Percentiles rank a stretch among this genome's conserved stretches.
Evolutionary conservation across 2,888 invertebrate genomes (phyloP).

Genomic region (Hydraecia micacea): DNA sequence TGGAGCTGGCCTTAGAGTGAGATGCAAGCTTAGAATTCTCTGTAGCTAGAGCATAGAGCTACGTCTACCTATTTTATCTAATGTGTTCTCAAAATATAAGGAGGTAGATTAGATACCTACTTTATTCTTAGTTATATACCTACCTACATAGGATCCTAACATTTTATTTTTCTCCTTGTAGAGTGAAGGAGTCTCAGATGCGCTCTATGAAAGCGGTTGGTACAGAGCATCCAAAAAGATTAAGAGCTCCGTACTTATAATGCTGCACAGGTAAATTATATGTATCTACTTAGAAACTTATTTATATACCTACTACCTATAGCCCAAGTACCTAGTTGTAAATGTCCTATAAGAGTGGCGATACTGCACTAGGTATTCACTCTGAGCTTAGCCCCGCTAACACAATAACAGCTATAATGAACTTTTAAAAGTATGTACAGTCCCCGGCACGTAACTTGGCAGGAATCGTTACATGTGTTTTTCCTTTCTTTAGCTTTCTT

Average conservation of each 20-base stretch:
- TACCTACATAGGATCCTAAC: background rate
- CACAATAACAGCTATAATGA: no score
- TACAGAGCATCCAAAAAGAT: slow-evolving; percentile 76
- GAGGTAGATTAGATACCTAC: background rate
- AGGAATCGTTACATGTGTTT: no score
- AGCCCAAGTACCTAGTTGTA: background rate
- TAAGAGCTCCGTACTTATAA: slow-evolving; percentile 79
- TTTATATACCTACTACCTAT: background rate
- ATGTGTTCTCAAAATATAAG: background rate
- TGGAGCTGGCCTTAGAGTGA: no score
- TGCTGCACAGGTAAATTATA: slow-evolving; percentile 78
- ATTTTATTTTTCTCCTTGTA: slow-evolving; percentile 53
- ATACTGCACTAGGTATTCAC: background rate
- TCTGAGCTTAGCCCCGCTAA: background rate
- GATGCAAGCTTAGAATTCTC: background rate
- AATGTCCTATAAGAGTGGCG: background rate
- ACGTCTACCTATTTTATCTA: background rate
- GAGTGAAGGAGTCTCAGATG: slow-evolving; percentile 78
- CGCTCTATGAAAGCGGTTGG: slow-evolving; percentile 83
- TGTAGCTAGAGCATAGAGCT: background rate
- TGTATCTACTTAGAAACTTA: background rate
- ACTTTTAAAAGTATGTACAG: no score
- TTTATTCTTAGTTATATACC: background rate
- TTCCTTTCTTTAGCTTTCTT: no score
- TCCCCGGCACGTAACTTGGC: no score